A percentile compares a stretch with the other conserved stretches of the same genome.
phyloP scores from a whole-genome alignment of 2,797 vertebrate genomes.

The Muraenolepis orangiensis region DNA sequence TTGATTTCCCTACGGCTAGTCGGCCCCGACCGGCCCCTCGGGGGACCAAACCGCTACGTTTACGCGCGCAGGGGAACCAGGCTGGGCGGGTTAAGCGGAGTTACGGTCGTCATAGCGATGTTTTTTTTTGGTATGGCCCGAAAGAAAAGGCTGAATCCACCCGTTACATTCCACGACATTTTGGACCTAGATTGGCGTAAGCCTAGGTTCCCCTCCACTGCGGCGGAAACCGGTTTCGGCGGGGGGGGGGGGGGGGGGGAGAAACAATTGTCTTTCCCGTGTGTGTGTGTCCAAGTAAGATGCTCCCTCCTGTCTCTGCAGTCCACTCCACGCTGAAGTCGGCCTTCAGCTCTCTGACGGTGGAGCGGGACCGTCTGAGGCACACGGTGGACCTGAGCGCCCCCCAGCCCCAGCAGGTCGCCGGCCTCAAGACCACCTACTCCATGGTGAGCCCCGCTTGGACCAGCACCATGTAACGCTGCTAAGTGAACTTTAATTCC shows the following conservation, averaged over 20 bases:
- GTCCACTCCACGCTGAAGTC: slow-evolving; percentile 88
- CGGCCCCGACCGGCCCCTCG: neutral
- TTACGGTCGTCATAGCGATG: no score
- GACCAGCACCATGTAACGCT: neutral
- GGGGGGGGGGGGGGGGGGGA: neutral
- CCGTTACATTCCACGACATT: no score
- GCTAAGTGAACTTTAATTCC: neutral
- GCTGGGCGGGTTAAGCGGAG: neutral
- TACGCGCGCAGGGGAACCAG: neutral
- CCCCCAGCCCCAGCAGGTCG: slow-evolving; percentile 76
- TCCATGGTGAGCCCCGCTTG: slow-evolving; percentile 71
- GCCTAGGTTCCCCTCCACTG: no score
- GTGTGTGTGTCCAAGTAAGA: neutral
- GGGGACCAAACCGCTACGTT: neutral
- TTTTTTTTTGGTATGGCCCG: no score
- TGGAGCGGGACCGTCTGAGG: slow-evolving; percentile 83
- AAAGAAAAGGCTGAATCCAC: no score
- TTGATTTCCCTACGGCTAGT: neutral
- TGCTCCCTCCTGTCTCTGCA: slow-evolving; percentile 39
- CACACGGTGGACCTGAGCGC: slow-evolving; percentile 81
- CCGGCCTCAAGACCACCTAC: slow-evolving; percentile 78
- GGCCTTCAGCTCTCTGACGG: slow-evolving; percentile 79
- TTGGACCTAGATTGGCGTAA: no score
- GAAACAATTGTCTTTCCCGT: neutral
- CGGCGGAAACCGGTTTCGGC: no score